Base-by-base conservation (phyloP, 2,888 invertebrate species). In the Melinaea menophilus region DNA sequence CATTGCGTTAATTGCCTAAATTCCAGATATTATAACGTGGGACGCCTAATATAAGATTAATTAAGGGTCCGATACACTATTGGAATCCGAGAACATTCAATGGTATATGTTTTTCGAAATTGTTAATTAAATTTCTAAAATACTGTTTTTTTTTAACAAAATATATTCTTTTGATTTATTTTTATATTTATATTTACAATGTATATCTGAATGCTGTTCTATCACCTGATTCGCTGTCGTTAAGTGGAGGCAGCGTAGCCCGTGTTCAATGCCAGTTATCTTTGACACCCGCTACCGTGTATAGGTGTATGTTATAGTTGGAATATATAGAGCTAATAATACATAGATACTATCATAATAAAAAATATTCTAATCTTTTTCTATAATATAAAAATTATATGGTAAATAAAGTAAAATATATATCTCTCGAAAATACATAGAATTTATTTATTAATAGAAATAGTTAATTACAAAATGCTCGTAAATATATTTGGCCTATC, bases 211-310 rank as follows among this genome's bases (percentile, higher is more conserved):
- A 31, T 51, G 7, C 9, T 51, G 5, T 22, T 31, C 31, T 22
- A 51, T 9, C 51, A 51, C 31, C 31, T 51, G 51, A 51, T 51
- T 31, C 7, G n/a, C 31, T 1, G 51, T 51, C 51, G 51, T 51
- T 51, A 51, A 51, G 51, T 51, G n/a, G 51, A 51, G 51, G 51
- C 64, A 41, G 58, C 22, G 37, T 5, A 69, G 74, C 70, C 69
- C 68, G 71, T 76, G 73, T 73, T 76, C 77, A 78, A 81, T 79
- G 75, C 77, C 75, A 73, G 79, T 80, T 85, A 86, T 86, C 85
- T 71, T 75, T 73, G 75, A 80, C 80, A 78, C 71, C 76, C 31
- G 51, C 51, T 31, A 51, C 51, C 31, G 51, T 31, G 51, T 51
- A 51, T 51, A 51, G 5, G 31, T 51, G 31, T 51, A 51, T 51